Conservation (phyloP, 2,888 invertebrate species). For the Sesia bembeciformis region DNA sequence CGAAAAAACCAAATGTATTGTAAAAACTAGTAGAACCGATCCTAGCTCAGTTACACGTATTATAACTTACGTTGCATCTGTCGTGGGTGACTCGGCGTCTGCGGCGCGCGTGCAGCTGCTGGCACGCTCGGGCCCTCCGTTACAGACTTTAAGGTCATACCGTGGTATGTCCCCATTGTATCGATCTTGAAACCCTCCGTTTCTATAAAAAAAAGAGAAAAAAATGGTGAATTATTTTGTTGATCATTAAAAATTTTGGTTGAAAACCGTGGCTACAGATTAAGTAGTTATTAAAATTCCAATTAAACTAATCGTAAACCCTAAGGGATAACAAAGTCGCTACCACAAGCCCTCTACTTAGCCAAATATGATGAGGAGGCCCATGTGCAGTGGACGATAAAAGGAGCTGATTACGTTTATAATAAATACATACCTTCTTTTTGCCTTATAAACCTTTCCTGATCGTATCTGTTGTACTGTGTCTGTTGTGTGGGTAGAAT, state of each 20-base stretch:
- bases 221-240: background rate
- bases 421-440: slow-evolving; percentile 81
- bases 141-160: slow-evolving; percentile 97
- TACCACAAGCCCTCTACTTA: too few relatives aligned
- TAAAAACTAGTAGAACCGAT: too few relatives aligned
- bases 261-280: background rate
- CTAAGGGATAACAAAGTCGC: too few relatives aligned
- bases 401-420: too few relatives aligned
- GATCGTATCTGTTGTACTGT: slow-evolving; percentile 99
- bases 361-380: too few relatives aligned
- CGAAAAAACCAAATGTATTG: too few relatives aligned
- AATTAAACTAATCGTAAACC: background rate
- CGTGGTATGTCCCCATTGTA: slow-evolving; percentile 98
- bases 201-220: slow-evolving; percentile 75
- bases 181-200: slow-evolving; percentile 99
- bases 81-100: slow-evolving; percentile 56
- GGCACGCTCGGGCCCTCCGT: slow-evolving; percentile 90
- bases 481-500: slow-evolving; percentile 80
- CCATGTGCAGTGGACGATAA: too few relatives aligned
- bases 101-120: slow-evolving; percentile 65
- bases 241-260: background rate
- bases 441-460: slow-evolving; percentile 94
- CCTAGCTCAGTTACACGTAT: too few relatives aligned
- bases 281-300: too few relatives aligned
- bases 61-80: slow-evolving; percentile 52